phyloP scores from a whole-genome alignment of 2,113 vertebrate species.

The Ammodytes dubius region DNA sequence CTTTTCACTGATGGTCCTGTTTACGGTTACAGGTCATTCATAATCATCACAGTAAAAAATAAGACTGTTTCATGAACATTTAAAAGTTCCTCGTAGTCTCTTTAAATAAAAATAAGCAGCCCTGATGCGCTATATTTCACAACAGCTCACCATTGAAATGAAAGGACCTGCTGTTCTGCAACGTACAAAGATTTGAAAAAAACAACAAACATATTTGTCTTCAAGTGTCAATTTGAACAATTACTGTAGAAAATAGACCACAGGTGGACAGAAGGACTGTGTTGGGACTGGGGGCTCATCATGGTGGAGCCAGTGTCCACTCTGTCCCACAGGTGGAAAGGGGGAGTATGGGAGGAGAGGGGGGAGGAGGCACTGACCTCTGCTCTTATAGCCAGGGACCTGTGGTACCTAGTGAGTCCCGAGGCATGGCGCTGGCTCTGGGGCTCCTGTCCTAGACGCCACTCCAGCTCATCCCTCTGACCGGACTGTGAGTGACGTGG shows the following conservation, averaged over 20 bases:
- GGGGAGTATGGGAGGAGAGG: slow-evolving; percentile 50
- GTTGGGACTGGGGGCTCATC: slow-evolving; percentile 4
- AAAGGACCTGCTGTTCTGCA: not conserved
- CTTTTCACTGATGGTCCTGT: too few relatives aligned
- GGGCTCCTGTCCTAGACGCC: slow-evolving; percentile 91
- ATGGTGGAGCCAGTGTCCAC: slow-evolving; percentile 33
- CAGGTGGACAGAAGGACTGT: slow-evolving; percentile 37
- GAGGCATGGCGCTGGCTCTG: slow-evolving; percentile 87
- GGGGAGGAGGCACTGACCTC: slow-evolving; percentile 92
- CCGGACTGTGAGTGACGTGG: slow-evolving; percentile 91
- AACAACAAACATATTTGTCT: slow-evolving; percentile 12
- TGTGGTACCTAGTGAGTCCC: slow-evolving; percentile 92
- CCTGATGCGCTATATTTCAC: slow-evolving; percentile 23
- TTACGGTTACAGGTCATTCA: too few relatives aligned
- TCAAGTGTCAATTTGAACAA: slow-evolving; percentile 8
- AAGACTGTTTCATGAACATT: too few relatives aligned
- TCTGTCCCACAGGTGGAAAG: slow-evolving; percentile 59
- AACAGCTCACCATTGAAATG: slow-evolving; percentile 1
- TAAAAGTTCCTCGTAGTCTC: too few relatives aligned
- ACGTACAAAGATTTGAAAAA: slow-evolving; percentile 1
- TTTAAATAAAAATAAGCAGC: too few relatives aligned
- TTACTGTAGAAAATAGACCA: slow-evolving; percentile 15
- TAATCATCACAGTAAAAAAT: too few relatives aligned
- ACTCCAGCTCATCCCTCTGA: slow-evolving; percentile 97
- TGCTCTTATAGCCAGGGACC: slow-evolving; percentile 91